Conservation (phyloP, 2,888 invertebrate species). For the Homarus gammarus region DNA sequence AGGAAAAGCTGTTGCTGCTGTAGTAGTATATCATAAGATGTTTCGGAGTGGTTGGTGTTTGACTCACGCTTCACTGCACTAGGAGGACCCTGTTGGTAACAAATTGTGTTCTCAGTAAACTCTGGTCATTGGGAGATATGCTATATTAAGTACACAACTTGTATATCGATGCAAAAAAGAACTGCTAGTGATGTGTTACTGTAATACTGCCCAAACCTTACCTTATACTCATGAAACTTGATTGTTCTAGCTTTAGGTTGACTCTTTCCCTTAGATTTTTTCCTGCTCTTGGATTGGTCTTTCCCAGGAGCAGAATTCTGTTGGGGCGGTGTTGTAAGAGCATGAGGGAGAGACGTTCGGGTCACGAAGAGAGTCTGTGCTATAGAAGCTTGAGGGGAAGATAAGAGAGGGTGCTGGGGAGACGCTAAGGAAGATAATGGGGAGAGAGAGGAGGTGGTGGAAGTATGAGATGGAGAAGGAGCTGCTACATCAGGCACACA, state of each 20-base stretch:
- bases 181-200: too few relatives aligned
- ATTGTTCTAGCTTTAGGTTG: conserved; percentile 91
- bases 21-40: conserved; percentile 92
- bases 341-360: conserved; percentile 79
- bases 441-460: conserved; percentile 79
- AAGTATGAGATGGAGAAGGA: conserved; percentile 72
- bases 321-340: conserved; percentile 76
- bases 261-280: conserved; percentile 78
- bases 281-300: conserved; percentile 87
- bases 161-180: too few relatives aligned
- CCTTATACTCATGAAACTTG: conserved; percentile 97
- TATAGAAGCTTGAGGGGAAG: conserved; percentile 77
- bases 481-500: conserved; percentile 39
- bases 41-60: conserved; percentile 82
- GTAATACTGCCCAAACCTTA: too few relatives aligned
- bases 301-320: conserved; percentile 80
- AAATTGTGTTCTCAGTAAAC: too few relatives aligned
- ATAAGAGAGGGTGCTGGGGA: conserved; percentile 64
- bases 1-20: conserved; percentile 96
- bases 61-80: conserved; percentile 86
- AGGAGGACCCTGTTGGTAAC: conserved; percentile 90
- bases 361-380: conserved; percentile 80
- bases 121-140: too few relatives aligned
- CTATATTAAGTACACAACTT: too few relatives aligned
- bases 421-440: conserved; percentile 76